phyloP scores from a whole-genome alignment of 2,113 vertebrate species.

The Ochotona curzoniae region DNA sequence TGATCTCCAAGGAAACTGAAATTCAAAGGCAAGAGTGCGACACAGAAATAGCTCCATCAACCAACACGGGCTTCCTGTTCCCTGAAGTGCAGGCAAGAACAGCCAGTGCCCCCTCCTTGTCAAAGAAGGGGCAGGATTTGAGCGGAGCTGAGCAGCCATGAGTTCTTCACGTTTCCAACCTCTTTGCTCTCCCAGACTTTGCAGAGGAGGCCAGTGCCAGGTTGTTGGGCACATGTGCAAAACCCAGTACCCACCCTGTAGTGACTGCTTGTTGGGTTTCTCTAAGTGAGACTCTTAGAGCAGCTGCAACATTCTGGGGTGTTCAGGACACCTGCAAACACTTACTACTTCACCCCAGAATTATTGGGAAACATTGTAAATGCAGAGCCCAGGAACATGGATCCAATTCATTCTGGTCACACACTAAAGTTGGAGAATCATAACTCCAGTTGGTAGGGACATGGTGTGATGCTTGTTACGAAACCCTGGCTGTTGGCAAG shows the following conservation, averaged over 20 bases:
- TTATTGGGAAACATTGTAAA: neutral
- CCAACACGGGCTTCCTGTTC: neutral
- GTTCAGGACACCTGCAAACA: neutral
- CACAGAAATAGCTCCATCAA: neutral
- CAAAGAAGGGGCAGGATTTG: neutral
- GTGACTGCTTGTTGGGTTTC: neutral
- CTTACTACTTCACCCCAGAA: neutral
- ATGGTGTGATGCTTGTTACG: neutral
- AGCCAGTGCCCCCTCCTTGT: neutral
- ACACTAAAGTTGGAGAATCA: neutral
- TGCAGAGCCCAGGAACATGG: too few species aligned
- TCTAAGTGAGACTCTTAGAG: neutral
- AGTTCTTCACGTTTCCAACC: neutral
- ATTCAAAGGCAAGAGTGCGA: neutral
- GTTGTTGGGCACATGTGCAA: neutral
- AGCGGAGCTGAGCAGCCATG: too few species aligned
- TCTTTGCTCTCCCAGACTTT: fast-evolving
- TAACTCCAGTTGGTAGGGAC: neutral
- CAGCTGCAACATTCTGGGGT: neutral
- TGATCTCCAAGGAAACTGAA: neutral
- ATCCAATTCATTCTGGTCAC: neutral
- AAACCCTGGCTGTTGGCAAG: neutral
- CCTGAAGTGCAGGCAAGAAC: neutral
- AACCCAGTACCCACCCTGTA: fast-evolving
- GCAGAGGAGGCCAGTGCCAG: fast-evolving